phyloP scores from a whole-genome alignment of 2,797 vertebrate species.

The Enteromius trimaculatus region DNA sequence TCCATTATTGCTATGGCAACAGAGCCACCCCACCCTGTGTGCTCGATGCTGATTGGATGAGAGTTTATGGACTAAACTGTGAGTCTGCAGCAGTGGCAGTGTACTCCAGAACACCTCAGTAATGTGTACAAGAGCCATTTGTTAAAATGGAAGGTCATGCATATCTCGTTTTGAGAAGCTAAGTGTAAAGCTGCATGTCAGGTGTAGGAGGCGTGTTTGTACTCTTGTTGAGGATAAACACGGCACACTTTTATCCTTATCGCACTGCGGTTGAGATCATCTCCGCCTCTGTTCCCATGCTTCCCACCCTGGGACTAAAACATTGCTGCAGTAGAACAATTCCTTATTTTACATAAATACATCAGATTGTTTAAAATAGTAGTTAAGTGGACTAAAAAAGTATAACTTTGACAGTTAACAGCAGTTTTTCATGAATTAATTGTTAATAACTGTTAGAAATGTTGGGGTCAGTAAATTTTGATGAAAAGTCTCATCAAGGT shows the following conservation, averaged over 20 bases:
- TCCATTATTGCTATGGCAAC: slow-evolving; percentile 62
- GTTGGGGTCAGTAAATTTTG: background rate
- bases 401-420: background rate
- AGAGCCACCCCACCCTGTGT: slow-evolving; percentile 41
- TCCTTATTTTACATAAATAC: background rate
- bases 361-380: background rate
- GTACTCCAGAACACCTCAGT: background rate
- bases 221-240: slow-evolving; percentile 14
- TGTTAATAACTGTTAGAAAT: background rate
- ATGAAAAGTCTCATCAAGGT: background rate
- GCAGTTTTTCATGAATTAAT: background rate
- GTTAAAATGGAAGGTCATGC: background rate
- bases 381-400: background rate
- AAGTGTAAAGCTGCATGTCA: background rate
- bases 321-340: background rate
- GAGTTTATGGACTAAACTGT: slow-evolving; percentile 13
- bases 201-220: slow-evolving; percentile 12
- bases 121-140: background rate
- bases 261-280: slow-evolving; percentile 15
- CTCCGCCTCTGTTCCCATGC: slow-evolving; percentile 28
- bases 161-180: background rate
- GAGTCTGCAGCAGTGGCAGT: slow-evolving; percentile 11
- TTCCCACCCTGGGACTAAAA: background rate
- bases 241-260: slow-evolving; percentile 30
- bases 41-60: slow-evolving; percentile 31